These are phyloP conservation scores for Thyatira batis DNA, from an alignment of 2,888 invertebrate genomes.

Conservation along the genomic window DNA sequence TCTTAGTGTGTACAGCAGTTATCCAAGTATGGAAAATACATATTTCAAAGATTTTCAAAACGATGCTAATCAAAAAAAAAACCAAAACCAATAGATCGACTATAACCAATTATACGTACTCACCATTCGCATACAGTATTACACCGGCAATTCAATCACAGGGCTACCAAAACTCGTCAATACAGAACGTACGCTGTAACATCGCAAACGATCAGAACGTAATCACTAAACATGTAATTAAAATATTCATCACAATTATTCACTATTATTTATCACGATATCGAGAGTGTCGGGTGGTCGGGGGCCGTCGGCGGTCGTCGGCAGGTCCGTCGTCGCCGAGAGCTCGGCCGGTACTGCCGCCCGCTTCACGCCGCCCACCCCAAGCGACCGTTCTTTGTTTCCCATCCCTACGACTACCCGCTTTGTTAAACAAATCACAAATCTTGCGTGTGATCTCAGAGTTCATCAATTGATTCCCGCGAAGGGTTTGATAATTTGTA, in stretches of 20 bases:
- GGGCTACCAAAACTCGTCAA: neutral
- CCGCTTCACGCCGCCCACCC: constrained; percentile 69
- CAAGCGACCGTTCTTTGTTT: constrained; percentile 77
- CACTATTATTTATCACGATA: constrained; percentile 25
- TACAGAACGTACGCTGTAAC: constrained; percentile 32
- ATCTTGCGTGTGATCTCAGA: constrained; percentile 60
- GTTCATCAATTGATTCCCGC: constrained; percentile 60
- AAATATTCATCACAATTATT: constrained; percentile 6
- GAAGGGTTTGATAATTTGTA: constrained; percentile 21
- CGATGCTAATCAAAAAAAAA: neutral
- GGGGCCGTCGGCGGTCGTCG: constrained; percentile 21
- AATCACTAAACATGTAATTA: neutral
- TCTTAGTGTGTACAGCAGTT: too few species aligned
- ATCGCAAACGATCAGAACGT: constrained; percentile 34
- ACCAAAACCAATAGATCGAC: neutral
- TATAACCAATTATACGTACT: neutral
- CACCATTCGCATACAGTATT: neutral
- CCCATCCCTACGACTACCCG: constrained; percentile 65
- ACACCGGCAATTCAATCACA: neutral
- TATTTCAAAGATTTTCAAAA: neutral
- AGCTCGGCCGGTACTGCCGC: constrained; percentile 66
- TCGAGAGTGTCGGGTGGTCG: constrained; percentile 39
- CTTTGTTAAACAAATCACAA: constrained; percentile 73
- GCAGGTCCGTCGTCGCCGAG: constrained; percentile 50
- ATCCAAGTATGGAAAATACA: neutral